Base-by-base conservation (phyloP, 2,888 invertebrate genomes). In the Oscheius myriophilus region DNA sequence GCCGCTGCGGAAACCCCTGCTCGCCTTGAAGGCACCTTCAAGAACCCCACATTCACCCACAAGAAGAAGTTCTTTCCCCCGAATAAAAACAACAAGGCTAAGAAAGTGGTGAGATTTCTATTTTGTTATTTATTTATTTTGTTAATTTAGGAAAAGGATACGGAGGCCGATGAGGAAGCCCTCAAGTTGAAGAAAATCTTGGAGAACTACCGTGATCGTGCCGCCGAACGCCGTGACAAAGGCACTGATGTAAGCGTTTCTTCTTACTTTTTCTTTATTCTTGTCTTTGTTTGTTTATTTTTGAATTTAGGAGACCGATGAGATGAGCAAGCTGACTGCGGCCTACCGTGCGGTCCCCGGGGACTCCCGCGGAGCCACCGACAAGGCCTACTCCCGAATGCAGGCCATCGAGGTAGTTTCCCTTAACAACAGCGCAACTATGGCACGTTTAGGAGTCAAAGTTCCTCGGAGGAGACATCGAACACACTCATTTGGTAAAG, bases 391-490 rank as follows among this genome's bases (percentile, higher is more conserved):
- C 88, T 90, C 96, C 51, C 90, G 97, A 62, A 91, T 95, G 61
- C 94, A 96, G 86, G 92, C 96, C 90, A 98, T 98, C 87, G 90
- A 93, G 58, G 73, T 74, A 63, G 26, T 51, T 59, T 45, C 4
- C 39, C 39, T 12, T 54, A 45, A 52, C 25, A 62, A 21, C 53
- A 42, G 7, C 33, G 7, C 33, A 18, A 26, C 16, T 54, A 21
- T 16, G 16, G 25, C 21, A 53, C 7, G 51, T 80, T 69, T 63
- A 82, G 90, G 97, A 98, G 89, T 98, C 98, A 0, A 99, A 99
- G 89, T 99, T 95, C 89, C 93, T 99, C 89, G 98, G 98, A 87
- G 98, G 98, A 91, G 98, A 98, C 88, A 96, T 98, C 93, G 96
- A 98, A 86, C 98, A 99, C 85, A 99, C 98, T 87, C 98, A 99